These are phyloP conservation scores for Patella vulgata DNA, from an alignment of 1,140 invertebrate species.

Conservation along the genomic window DNA sequence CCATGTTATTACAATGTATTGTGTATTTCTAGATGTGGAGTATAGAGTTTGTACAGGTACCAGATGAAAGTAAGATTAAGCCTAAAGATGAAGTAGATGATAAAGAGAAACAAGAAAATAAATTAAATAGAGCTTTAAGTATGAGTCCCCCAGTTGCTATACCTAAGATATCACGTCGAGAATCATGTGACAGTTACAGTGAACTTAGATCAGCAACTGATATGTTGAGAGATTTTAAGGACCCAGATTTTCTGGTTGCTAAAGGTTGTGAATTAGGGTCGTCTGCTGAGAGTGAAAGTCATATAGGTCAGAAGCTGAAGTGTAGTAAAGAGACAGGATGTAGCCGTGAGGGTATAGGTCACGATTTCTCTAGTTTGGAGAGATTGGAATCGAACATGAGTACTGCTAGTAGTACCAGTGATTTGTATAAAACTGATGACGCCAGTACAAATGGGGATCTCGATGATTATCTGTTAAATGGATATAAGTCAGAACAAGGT, in stretches of 20 bases:
- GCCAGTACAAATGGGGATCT: slow-evolving; percentile 28
- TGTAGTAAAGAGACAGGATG: slow-evolving; percentile 22
- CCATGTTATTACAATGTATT: too few species aligned
- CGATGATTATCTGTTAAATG: slow-evolving; percentile 27
- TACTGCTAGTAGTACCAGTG: slow-evolving; percentile 53
- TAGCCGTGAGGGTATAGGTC: slow-evolving; percentile 22
- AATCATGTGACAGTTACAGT: slow-evolving; percentile 49
- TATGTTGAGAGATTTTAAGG: slow-evolving; percentile 55
- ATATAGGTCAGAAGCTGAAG: slow-evolving; percentile 16
- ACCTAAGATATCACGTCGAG: slow-evolving; percentile 27
- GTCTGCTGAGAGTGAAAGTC: slow-evolving; percentile 56
- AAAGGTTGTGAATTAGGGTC: slow-evolving; percentile 55
- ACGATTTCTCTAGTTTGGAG: slow-evolving; percentile 17
- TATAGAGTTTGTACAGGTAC: slow-evolving; percentile 91
- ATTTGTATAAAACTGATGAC: slow-evolving; percentile 37
- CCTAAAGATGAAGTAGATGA: slow-evolving; percentile 2
- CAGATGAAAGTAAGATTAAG: slow-evolving; percentile 70
- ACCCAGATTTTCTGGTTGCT: slow-evolving; percentile 48
- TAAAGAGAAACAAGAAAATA: slow-evolving; percentile 12
- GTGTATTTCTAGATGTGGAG: slow-evolving; percentile 89
- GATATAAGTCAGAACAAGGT: slow-evolving; percentile 39
- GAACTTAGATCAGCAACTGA: slow-evolving; percentile 47
- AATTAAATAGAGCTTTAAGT: not conserved
- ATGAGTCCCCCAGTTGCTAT: slow-evolving; percentile 29
- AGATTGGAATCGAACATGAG: slow-evolving; percentile 40